phyloP scores from a whole-genome alignment of 2,113 vertebrate species.

The Desmodus rotundus region DNA sequence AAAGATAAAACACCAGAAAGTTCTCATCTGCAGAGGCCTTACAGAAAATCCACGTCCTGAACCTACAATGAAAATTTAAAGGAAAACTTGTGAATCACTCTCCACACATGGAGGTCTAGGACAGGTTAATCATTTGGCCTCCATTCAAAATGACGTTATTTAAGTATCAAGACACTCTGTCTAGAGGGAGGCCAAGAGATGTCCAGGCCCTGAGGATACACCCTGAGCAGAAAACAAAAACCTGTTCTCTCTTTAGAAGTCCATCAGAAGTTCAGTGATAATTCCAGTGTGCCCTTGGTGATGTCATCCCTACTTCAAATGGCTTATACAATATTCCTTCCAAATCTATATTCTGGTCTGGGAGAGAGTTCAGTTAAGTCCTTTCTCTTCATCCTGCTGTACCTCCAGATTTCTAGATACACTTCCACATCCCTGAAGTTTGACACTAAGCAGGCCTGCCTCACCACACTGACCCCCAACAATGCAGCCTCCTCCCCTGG shows the following conservation, averaged over 20 bases:
- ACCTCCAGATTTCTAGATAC: neutral
- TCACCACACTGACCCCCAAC: neutral
- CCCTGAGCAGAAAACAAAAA: neutral
- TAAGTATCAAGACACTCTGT: neutral
- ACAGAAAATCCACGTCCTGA: neutral
- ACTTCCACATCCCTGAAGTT: neutral
- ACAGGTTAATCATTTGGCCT: neutral
- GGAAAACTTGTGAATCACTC: neutral
- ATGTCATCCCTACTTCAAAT: neutral
- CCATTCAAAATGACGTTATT: neutral
- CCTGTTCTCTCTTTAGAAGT: neutral
- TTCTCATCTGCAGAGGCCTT: neutral
- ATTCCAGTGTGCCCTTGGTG: neutral
- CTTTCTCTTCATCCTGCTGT: neutral
- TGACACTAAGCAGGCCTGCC: neutral
- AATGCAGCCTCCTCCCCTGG: neutral
- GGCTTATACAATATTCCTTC: neutral
- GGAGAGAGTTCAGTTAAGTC: neutral
- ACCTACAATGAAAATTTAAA: neutral
- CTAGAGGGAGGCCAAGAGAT: neutral
- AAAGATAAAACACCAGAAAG: neutral
- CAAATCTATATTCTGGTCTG: neutral
- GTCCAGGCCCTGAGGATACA: neutral
- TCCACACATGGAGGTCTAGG: neutral
- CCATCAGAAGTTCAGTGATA: neutral